Evolutionary conservation across 2,797 vertebrate species (phyloP).

Genomic region (Micromesistius poutassou): DNA sequence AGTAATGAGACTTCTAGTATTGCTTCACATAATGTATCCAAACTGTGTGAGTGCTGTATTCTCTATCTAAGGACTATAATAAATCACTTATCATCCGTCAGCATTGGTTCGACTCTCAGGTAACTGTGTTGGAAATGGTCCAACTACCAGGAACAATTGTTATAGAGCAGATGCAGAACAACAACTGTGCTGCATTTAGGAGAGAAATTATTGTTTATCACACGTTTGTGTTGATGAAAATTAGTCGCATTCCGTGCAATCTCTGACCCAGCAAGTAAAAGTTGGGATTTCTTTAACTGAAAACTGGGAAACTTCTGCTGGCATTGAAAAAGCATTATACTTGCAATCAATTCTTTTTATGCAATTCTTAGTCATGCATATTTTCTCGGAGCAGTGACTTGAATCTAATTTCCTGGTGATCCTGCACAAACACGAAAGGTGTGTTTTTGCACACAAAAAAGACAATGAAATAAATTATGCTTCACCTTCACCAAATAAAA

Average conservation of each 20-base stretch:
- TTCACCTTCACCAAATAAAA: neutral
- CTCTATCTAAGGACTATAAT: slow-evolving; percentile 56
- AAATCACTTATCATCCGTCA: slow-evolving; percentile 65
- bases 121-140: slow-evolving; percentile 47
- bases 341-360: slow-evolving; percentile 40
- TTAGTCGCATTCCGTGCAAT: slow-evolving; percentile 4
- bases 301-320: slow-evolving; percentile 10
- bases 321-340: slow-evolving; percentile 36
- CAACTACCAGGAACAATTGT: slow-evolving; percentile 44
- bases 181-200: slow-evolving; percentile 7
- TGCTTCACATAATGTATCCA: neutral
- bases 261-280: slow-evolving; percentile 14
- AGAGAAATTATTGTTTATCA: neutral
- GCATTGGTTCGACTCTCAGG: slow-evolving; percentile 43
- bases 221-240: neutral
- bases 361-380: slow-evolving; percentile 42
- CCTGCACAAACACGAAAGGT: slow-evolving; percentile 13
- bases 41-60: neutral
- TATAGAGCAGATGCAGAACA: slow-evolving; percentile 35
- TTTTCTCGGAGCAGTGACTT: slow-evolving; percentile 34
- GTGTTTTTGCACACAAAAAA: neutral
- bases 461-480: neutral
- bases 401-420: slow-evolving; percentile 45
- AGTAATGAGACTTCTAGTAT: neutral
- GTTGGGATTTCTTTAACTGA: slow-evolving; percentile 10